A percentile compares a stretch with the other conserved stretches of the same genome.
phyloP scores from a whole-genome alignment of 2,888 invertebrate species.

The Nomada goodeniana region DNA sequence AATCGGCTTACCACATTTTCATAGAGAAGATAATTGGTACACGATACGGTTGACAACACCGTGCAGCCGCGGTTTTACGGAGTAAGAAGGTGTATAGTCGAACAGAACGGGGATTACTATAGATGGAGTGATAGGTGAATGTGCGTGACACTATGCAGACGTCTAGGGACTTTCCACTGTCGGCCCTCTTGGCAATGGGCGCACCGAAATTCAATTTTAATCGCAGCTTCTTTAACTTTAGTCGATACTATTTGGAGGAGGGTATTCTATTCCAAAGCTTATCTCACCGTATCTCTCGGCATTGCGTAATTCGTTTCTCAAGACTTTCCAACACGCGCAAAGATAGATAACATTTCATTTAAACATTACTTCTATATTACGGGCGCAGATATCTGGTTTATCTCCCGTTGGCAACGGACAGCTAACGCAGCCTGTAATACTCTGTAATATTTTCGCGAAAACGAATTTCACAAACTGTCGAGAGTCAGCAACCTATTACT shows the following conservation, averaged over 20 bases:
- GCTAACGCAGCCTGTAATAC: too few species aligned
- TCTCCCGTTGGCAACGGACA: slow-evolving; percentile 23
- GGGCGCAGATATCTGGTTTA: slow-evolving; percentile 36
- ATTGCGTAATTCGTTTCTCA: not conserved
- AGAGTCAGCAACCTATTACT: too few species aligned
- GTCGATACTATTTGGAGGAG: slow-evolving; percentile 13
- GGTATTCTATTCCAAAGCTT: not conserved
- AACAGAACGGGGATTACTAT: slow-evolving; percentile 47
- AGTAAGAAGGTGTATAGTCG: slow-evolving; percentile 50
- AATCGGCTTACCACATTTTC: slow-evolving; percentile 75
- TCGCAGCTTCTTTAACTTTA: slow-evolving; percentile 12
- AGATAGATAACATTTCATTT: too few species aligned
- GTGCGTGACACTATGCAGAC: slow-evolving; percentile 36
- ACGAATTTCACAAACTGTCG: not conserved
- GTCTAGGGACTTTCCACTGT: slow-evolving; percentile 53
- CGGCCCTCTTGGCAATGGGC: not conserved
- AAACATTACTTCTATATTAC: not conserved
- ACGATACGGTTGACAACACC: slow-evolving; percentile 33
- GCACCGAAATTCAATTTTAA: slow-evolving; percentile 35
- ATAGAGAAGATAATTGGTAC: slow-evolving; percentile 37
- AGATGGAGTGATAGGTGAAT: slow-evolving; percentile 66
- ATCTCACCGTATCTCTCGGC: too few species aligned
- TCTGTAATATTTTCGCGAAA: not conserved
- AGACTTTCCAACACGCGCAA: too few species aligned
- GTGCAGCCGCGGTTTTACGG: slow-evolving; percentile 53